Evolutionary conservation across 1,140 invertebrate genomes (phyloP).

Genomic region (Colletes latitarsis): DNA sequence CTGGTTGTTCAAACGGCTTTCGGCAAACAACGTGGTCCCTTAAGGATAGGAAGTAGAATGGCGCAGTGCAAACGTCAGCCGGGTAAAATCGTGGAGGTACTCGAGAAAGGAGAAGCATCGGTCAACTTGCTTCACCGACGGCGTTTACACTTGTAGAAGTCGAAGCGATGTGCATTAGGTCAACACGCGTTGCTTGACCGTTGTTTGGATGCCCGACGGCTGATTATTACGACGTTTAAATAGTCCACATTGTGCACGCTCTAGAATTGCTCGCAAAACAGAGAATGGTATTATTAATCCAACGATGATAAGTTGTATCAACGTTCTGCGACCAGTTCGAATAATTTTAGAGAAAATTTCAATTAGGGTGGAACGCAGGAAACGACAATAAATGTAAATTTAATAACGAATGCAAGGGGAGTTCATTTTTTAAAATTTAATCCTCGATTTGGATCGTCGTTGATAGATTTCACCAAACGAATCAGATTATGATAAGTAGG

Average conservation of each 20-base stretch:
- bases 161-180: constrained; percentile 44
- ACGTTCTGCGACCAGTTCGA: too few relatives aligned
- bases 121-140: constrained; percentile 44
- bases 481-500: too few relatives aligned
- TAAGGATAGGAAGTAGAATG: constrained; percentile 40
- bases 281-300: not conserved
- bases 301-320: not conserved
- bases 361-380: too few relatives aligned
- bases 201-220: constrained; percentile 8
- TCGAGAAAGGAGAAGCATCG: constrained; percentile 50
- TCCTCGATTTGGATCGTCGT: too few relatives aligned
- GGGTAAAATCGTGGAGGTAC: constrained; percentile 34
- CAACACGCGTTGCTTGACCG: constrained; percentile 50
- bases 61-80: constrained; percentile 19
- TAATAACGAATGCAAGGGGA: too few relatives aligned
- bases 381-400: too few relatives aligned
- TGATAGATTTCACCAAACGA: too few relatives aligned
- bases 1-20: constrained; percentile 34
- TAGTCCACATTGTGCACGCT: not conserved
- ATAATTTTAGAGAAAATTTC: too few relatives aligned
- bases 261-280: too few relatives aligned
- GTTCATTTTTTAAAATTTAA: too few relatives aligned
- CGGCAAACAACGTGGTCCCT: constrained; percentile 54
- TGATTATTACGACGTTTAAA: constrained; percentile 1
- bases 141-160: constrained; percentile 57